Conservation (phyloP, 30 jellyfish, hydroid and myxozoan species). For the Rhopilema esculentum region DNA sequence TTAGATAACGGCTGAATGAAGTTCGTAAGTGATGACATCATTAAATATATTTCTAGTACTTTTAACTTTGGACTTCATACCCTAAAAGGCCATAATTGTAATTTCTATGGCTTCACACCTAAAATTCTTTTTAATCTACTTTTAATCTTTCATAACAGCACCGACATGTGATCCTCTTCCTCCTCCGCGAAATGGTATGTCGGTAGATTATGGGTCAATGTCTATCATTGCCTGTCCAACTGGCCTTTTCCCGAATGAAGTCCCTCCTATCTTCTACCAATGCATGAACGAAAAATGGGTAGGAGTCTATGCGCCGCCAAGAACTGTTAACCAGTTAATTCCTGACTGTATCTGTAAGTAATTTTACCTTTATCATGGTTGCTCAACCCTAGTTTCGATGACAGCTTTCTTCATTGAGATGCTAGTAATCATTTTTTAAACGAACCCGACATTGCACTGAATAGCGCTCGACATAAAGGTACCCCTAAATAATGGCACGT, state of each 20-base stretch:
- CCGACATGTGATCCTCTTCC: conserved; percentile 54
- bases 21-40: no score
- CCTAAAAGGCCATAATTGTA: no score
- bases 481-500: no score
- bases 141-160: conserved; percentile 7
- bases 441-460: no score
- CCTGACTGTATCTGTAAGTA: conserved; percentile 67
- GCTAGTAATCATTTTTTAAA: no score
- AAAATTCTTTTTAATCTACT: neutral
- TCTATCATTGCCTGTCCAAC: conserved; percentile 35
- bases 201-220: neutral
- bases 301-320: neutral
- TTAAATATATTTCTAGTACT: no score
- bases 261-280: conserved; percentile 46
- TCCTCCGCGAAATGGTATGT: conserved; percentile 69
- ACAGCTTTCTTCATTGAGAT: no score
- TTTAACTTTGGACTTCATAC: no score
- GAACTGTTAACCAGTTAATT: conserved; percentile 18
- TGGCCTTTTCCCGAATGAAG: conserved; percentile 40
- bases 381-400: no score
- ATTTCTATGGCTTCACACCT: neutral
- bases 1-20: no score
- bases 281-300: conserved; percentile 43
- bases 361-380: no score
- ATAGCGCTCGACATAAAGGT: no score